phyloP scores from a whole-genome alignment of 2,888 invertebrate species.

The Cheilosia variabilis region DNA sequence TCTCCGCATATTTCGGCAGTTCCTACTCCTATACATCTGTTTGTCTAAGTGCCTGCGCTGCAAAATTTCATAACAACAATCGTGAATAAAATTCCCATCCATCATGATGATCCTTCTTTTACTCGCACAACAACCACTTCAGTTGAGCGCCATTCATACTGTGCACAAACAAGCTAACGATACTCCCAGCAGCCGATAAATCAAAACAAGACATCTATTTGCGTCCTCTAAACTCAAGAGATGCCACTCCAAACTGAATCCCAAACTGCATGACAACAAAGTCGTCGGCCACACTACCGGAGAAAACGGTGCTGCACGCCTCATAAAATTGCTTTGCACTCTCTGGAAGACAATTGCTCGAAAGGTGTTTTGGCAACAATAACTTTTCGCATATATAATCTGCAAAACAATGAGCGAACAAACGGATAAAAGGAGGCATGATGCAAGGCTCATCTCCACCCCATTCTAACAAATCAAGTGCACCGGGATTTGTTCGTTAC shows the following conservation, averaged over 20 bases:
- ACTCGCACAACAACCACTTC: constrained; percentile 26
- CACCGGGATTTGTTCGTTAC: constrained; percentile 5
- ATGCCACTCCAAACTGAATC: constrained; percentile 22
- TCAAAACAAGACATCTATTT: constrained; percentile 57
- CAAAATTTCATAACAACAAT: constrained; percentile 8
- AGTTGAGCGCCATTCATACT: constrained; percentile 14
- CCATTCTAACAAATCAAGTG: neutral
- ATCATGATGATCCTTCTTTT: constrained; percentile 19
- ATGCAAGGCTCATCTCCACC: neutral
- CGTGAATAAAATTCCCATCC: constrained; percentile 38
- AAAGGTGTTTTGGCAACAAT: constrained; percentile 63
- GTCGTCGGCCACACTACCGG: neutral
- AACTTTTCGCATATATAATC: constrained; percentile 64
- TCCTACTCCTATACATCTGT: too few relatives aligned
- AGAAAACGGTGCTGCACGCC: constrained; percentile 26
- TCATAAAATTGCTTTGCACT: constrained; percentile 56
- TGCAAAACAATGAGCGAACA: constrained; percentile 49
- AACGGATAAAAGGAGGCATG: constrained; percentile 3
- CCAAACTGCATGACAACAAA: constrained; percentile 54
- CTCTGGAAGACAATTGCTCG: constrained; percentile 58
- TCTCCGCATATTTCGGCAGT: too few relatives aligned
- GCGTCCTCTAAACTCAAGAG: constrained; percentile 33
- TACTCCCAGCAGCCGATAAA: constrained; percentile 53
- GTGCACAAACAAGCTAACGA: constrained; percentile 7
- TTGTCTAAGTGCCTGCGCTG: too few relatives aligned